Base-by-base conservation (phyloP, 2,888 invertebrate species). In the Hypomecis punctinalis region DNA sequence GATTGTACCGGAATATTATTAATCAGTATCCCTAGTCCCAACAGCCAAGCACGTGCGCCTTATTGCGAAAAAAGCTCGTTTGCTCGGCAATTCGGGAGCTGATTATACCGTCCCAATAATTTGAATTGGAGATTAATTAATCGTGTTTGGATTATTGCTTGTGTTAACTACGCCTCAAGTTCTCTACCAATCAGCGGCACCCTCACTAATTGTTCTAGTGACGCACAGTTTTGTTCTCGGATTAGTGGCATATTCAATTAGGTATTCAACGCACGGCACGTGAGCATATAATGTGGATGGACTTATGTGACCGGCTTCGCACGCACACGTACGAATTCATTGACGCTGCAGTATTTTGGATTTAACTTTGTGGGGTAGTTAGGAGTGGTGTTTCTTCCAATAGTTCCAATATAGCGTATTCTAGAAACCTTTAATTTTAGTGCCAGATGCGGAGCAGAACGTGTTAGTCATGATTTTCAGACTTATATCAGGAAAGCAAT, bases 211-310 rank as follows among this genome's bases (percentile, higher is more conserved):
- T 67, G 66, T 58, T 62, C 42, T 52, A 61, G 63, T 77, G 74
- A 75, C 74, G 77, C 71, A 68, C 65, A 49, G 47, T 70, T 71
- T 74, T 74, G 69, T 75, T 62, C 63, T 67, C 60, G 74, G 74
- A 79, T 79, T 79, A 76, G 75, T 76, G 72, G 69, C 79, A 78
- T 80, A 84, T 83, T 83, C 76, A 82, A 83, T 85, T 84, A 85
- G 75, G 61, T 58, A 69, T 71, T 71, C 67, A 72, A 66, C 57
- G 23, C 64, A 64, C 47, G 49, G 72, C 80, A 81, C 76, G 83
- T 80, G 80, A 76, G 71, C 61, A 65, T 68, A 73, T 74, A 74
- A 69, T 62, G 60, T 74, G 75, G 74, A 78, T 80, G 74, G 67
- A 63, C 33, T 61, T 73, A 75, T 77, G 77, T 81, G 79, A 75